phyloP scores from a whole-genome alignment of 1,140 invertebrate species.

The Drosophila insularis region DNA sequence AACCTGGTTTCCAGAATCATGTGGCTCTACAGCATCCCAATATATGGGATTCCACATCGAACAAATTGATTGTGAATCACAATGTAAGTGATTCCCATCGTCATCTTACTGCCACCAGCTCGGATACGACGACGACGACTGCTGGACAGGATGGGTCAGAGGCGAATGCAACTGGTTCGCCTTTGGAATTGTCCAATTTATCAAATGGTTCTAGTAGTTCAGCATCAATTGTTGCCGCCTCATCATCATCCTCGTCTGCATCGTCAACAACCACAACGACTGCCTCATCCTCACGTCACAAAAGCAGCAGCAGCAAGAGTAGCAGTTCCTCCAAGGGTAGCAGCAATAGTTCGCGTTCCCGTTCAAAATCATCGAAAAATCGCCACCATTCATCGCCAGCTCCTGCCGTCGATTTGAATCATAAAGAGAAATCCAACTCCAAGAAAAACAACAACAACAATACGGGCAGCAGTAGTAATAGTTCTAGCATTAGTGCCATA shows the following conservation, averaged over 20 bases:
- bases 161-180: constrained; percentile 42
- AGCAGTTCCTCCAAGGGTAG: constrained; percentile 55
- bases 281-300: constrained; percentile 68
- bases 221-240: constrained; percentile 21
- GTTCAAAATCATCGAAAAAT: constrained; percentile 74
- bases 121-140: constrained; percentile 32
- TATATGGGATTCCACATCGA: constrained; percentile 66
- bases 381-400: constrained; percentile 62
- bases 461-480: constrained; percentile 8
- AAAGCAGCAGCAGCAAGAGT: constrained; percentile 59
- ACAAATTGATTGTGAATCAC: constrained; percentile 46
- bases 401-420: constrained; percentile 41
- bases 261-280: constrained; percentile 46
- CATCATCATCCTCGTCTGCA: constrained; percentile 31
- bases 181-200: constrained; percentile 60
- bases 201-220: constrained; percentile 68
- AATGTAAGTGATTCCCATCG: constrained; percentile 18
- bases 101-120: constrained; percentile 16
- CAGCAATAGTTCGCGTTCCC: constrained; percentile 56
- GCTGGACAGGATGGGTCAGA: constrained; percentile 4
- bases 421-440: constrained; percentile 52
- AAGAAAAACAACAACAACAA: constrained; percentile 49
- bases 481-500: constrained; percentile 36
- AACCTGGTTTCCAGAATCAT: constrained; percentile 74
- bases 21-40: constrained; percentile 72